Evolutionary conservation across 2,888 invertebrate species (phyloP), one percentile per base, ranked within the genome.

Genomic region (Papilio protenor): DNA sequence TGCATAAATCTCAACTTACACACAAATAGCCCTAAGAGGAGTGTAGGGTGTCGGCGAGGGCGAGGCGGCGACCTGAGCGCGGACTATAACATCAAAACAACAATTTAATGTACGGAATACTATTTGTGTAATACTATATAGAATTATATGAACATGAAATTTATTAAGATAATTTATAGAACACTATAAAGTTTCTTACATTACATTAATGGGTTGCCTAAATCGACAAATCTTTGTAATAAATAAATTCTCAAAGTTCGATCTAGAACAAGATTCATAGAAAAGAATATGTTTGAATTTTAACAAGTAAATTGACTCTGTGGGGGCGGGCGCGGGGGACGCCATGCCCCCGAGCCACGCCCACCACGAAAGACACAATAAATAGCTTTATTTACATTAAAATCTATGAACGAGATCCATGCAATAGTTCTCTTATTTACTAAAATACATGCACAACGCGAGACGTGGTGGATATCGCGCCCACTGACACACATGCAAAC

Each of bases 241-340:
- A 59, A 74, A 69, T 74, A 77, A 77, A 75, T 74, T 77, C 77
- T 73, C 73, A 57, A 27, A 73, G 55, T 66, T 21, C 12, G 27
- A 16, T 73, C 73, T 77, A 73, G 45, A 77, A 77, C 72, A 66
- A 47, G 73, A 73, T 57, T 64, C 40, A 72, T 40, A n/a, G 61
- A 61, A 49, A 66, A 47, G 70, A 76, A 49, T 61, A 71, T 33
- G 21, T 71, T 71, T 52, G 49, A 77, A 75, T 55, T 21, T 74
- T 55, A 33, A 74, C 75, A 70, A 14, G 18, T 18, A 3, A 64
- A n/a, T 40, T 45, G 66, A 21, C 21, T 21, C 45, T 3, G 45
- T 45, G 66, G 66, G 12, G 66, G 66, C 45, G 2, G 21, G 45
- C 14, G 45, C 18, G 40, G n/a, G n/a, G 10, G 18, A 10, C 18